Evolutionary conservation across 2,888 invertebrate genomes (phyloP).

Genomic region (Lepas anatifera): DNA sequence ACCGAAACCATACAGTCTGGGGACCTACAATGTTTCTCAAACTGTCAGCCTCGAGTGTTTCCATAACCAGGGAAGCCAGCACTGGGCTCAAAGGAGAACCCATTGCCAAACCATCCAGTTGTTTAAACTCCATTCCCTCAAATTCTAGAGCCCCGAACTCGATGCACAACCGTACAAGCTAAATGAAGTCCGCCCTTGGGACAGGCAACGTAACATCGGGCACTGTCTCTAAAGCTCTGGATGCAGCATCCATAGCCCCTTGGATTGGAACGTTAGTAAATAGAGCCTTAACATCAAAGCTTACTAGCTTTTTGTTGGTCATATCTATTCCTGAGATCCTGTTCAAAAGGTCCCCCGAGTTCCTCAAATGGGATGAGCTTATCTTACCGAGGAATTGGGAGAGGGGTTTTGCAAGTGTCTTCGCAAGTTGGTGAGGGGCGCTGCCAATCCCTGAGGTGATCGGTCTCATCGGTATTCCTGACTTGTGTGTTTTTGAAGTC

Average conservation of each 20-base stretch:
- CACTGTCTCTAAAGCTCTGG: not conserved
- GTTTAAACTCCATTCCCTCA: not conserved
- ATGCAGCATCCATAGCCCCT: slow-evolving; percentile 9
- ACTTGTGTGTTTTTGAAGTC: slow-evolving; percentile 15
- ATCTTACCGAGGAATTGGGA: not conserved
- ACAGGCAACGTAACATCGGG: not conserved
- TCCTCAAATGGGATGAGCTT: not conserved
- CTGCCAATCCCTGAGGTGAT: slow-evolving; percentile 11
- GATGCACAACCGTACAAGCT: not conserved
- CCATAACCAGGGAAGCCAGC: not conserved
- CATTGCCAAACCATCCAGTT: not conserved
- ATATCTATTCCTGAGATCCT: not conserved
- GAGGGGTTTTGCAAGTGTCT: slow-evolving; percentile 1
- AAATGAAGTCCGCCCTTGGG: not conserved
- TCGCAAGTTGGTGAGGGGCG: slow-evolving; percentile 3
- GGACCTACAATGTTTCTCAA: not conserved
- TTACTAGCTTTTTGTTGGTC: slow-evolving; percentile 6
- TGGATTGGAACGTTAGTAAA: slow-evolving; percentile 10
- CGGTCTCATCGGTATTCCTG: not conserved
- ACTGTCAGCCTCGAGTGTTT: not conserved
- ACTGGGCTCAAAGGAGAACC: not conserved
- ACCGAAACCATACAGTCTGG: not conserved
- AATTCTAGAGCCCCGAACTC: slow-evolving; percentile 2
- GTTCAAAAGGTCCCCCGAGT: not conserved
- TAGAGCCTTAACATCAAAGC: slow-evolving; percentile 2